Percentiles rank a stretch among this genome's conserved stretches.
These are phyloP conservation scores for Stegophylla sp. DNA, from an alignment of 2,888 invertebrate genomes.

Conservation along the genomic window DNA sequence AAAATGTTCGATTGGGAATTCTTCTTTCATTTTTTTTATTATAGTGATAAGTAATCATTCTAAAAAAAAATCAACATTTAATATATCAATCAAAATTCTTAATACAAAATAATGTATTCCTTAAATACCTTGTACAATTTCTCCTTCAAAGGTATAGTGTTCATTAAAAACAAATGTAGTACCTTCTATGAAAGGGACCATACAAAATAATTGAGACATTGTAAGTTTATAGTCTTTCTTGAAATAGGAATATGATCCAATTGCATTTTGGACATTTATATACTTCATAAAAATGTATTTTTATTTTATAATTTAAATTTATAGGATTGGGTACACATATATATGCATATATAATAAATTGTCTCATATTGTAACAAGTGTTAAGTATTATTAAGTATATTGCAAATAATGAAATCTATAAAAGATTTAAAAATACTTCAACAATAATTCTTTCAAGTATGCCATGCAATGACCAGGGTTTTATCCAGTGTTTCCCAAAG, in stretches of 20 bases:
- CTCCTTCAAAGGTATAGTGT: constrained; percentile 85
- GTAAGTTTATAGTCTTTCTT: constrained; percentile 76
- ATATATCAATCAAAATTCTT: neutral
- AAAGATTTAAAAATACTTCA: too few relatives aligned
- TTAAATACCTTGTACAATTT: constrained; percentile 74
- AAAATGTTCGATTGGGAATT: constrained; percentile 68
- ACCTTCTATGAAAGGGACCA: constrained; percentile 80
- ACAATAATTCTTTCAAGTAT: too few relatives aligned
- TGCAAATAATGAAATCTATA: too few relatives aligned
- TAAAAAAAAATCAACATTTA: constrained; percentile 58
- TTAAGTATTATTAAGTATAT: too few relatives aligned
- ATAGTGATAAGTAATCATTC: constrained; percentile 62
- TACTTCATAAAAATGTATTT: constrained; percentile 67
- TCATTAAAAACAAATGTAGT: constrained; percentile 87
- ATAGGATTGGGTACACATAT: too few relatives aligned
- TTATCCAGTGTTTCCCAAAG: too few relatives aligned
- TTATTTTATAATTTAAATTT: too few relatives aligned
- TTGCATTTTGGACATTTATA: constrained; percentile 76
- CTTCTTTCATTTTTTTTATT: constrained; percentile 62
- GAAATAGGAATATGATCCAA: constrained; percentile 87
- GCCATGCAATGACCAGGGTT: too few relatives aligned
- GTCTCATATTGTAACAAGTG: too few relatives aligned
- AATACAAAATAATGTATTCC: constrained; percentile 63
- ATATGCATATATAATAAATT: too few relatives aligned
- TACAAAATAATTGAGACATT: constrained; percentile 75